phyloP scores from a whole-genome alignment of 2,797 vertebrate genomes.

The Corythornis leucogaster region DNA sequence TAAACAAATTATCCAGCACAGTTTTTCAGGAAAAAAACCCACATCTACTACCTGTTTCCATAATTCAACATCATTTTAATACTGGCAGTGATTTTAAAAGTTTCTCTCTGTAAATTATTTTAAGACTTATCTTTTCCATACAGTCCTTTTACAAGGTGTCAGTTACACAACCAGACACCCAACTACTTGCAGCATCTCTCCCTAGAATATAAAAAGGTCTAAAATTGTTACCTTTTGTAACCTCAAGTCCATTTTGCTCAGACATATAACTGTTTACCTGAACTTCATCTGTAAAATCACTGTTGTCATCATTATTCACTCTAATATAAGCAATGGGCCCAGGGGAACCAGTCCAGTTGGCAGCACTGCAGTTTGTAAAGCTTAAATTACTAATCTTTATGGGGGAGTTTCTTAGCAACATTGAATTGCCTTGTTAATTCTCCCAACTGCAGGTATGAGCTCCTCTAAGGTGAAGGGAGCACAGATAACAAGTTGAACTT shows the following conservation, averaged over 20 bases:
- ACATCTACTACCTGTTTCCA: background rate
- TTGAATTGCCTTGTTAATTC: background rate
- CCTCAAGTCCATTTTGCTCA: background rate
- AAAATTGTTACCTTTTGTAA: background rate
- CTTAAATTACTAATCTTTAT: background rate
- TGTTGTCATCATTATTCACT: background rate
- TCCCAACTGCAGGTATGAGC: background rate
- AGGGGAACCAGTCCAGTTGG: background rate
- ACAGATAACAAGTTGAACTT: background rate
- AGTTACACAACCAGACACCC: background rate
- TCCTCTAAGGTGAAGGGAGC: background rate
- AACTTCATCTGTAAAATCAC: background rate
- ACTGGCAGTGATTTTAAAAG: background rate
- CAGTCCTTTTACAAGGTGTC: background rate
- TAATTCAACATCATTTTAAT: background rate
- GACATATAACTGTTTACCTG: background rate
- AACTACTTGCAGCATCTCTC: background rate
- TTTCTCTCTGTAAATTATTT: background rate
- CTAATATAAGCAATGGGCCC: background rate
- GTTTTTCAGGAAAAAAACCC: background rate
- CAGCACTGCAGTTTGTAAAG: background rate
- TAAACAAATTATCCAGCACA: background rate
- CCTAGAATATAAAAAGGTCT: background rate
- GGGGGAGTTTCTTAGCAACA: constrained; percentile 9
- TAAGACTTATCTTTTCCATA: background rate